These are phyloP conservation scores for Enteromius mattozi DNA, from an alignment of 2,797 vertebrate species.

Conservation along the genomic window DNA sequence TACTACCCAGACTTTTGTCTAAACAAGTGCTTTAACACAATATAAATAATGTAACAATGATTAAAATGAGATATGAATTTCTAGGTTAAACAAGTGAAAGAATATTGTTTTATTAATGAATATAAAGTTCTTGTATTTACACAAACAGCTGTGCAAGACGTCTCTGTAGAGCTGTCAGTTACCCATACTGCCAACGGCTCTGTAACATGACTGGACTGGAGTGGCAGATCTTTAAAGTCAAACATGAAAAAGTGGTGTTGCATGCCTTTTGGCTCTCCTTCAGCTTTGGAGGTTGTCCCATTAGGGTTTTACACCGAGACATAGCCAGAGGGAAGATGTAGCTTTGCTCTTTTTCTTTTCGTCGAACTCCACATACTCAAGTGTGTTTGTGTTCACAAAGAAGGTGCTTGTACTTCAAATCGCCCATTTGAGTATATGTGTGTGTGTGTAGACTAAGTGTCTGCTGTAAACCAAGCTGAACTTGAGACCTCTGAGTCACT, in stretches of 20 bases:
- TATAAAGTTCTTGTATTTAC: background rate
- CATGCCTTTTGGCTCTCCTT: slow-evolving; percentile 7
- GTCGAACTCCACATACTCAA: slow-evolving; percentile 9
- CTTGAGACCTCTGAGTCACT: slow-evolving; percentile 15
- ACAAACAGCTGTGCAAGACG: background rate
- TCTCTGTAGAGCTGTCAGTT: slow-evolving; percentile 23
- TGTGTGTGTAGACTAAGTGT: background rate
- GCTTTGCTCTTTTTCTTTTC: slow-evolving; percentile 9
- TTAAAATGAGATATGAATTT: background rate
- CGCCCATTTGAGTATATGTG: background rate
- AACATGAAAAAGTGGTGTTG: slow-evolving; percentile 26
- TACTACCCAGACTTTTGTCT: background rate
- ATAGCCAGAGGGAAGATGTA: slow-evolving; percentile 33
- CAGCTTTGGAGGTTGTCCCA: slow-evolving; percentile 17
- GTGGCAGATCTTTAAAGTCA: slow-evolving; percentile 18
- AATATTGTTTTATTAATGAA: background rate
- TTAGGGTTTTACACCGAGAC: slow-evolving; percentile 26
- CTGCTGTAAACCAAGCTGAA: slow-evolving; percentile 12
- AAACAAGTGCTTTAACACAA: background rate
- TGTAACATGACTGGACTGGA: slow-evolving; percentile 53
- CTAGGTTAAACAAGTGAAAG: background rate
- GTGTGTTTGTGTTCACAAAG: slow-evolving; percentile 32
- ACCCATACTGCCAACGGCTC: slow-evolving; percentile 9
- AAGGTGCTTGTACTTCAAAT: slow-evolving; percentile 9
- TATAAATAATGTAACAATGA: background rate